These are phyloP conservation scores for Coleophora flavipennella DNA, from an alignment of 2,888 invertebrate genomes.

Conservation along the genomic window DNA sequence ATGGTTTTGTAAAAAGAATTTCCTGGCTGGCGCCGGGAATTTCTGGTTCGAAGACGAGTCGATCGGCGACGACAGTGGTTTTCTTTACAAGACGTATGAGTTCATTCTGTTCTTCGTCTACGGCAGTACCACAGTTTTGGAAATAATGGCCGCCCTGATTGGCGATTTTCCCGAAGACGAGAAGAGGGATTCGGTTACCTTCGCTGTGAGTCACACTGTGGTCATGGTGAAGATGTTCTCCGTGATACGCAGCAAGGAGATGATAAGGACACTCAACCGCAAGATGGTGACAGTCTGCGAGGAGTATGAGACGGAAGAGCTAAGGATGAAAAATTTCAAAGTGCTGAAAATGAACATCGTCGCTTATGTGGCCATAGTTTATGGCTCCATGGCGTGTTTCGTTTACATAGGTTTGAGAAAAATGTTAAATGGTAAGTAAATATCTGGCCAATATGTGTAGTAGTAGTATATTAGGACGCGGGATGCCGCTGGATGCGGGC, in stretches of 20 bases:
- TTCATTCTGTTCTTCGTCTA: slow-evolving; percentile 33
- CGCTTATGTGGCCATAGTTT: slow-evolving; percentile 38
- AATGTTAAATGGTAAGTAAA: slow-evolving; percentile 28
- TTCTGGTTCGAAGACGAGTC: slow-evolving; percentile 47
- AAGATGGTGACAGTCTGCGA: slow-evolving; percentile 44
- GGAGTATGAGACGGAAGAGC: slow-evolving; percentile 31
- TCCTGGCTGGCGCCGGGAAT: slow-evolving; percentile 45
- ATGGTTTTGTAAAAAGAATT: slow-evolving; percentile 37
- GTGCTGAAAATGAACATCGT: slow-evolving; percentile 47
- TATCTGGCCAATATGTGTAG: background rate
- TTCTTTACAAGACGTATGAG: slow-evolving; percentile 35
- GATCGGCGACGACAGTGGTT: slow-evolving; percentile 36
- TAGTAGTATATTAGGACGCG: too few species aligned
- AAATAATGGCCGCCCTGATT: slow-evolving; percentile 44
- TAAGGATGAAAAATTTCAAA: slow-evolving; percentile 40
- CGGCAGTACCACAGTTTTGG: slow-evolving; percentile 44
- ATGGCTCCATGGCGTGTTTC: slow-evolving; percentile 36
- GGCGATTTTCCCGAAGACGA: slow-evolving; percentile 54
- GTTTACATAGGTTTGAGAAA: slow-evolving; percentile 52
- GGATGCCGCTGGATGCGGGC: too few species aligned
- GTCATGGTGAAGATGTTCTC: slow-evolving; percentile 49
- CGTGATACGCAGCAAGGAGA: slow-evolving; percentile 36
- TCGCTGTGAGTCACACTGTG: slow-evolving; percentile 51
- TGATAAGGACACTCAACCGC: slow-evolving; percentile 36
- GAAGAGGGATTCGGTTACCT: slow-evolving; percentile 47